A percentile compares a stretch with the other conserved stretches of the same genome.
These are phyloP conservation scores for Dascillus cervinus DNA, from an alignment of 2,888 invertebrate species.

Conservation along the genomic window DNA sequence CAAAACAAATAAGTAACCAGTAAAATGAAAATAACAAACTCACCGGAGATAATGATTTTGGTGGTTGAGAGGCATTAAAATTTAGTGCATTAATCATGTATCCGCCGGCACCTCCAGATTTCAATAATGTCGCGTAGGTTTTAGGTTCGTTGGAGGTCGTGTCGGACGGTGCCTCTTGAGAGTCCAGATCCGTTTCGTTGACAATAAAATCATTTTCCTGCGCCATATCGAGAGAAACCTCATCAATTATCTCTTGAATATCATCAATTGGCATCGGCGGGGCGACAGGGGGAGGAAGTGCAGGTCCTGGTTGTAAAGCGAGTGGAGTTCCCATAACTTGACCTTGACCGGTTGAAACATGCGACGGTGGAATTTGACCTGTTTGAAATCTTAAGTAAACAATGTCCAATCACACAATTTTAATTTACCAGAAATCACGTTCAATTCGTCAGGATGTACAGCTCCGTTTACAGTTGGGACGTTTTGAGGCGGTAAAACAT, in stretches of 20 bases:
- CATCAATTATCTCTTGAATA: constrained; percentile 15
- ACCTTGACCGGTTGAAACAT: constrained; percentile 25
- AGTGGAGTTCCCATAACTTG: constrained; percentile 23
- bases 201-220: constrained; percentile 24
- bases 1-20: neutral
- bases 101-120: constrained; percentile 43
- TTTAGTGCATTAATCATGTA: too few relatives aligned
- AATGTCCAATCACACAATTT: too few relatives aligned
- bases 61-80: constrained; percentile 33
- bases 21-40: constrained; percentile 14
- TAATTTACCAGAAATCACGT: constrained; percentile 28
- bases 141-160: constrained; percentile 60
- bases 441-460: constrained; percentile 40
- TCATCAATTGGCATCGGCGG: constrained; percentile 26
- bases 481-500: constrained; percentile 31
- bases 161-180: constrained; percentile 10
- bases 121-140: constrained; percentile 82
- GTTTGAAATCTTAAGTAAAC: constrained; percentile 1
- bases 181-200: constrained; percentile 8
- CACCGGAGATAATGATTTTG: constrained; percentile 43
- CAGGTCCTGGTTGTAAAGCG: constrained; percentile 24
- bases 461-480: constrained; percentile 39
- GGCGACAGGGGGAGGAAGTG: constrained; percentile 24
- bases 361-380: constrained; percentile 23
- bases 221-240: constrained; percentile 27